A percentile compares a stretch with the other conserved stretches of the same genome.
These are phyloP conservation scores for Gandaritis pyraliata DNA, from an alignment of 2,888 invertebrate genomes.

Conservation along the genomic window DNA sequence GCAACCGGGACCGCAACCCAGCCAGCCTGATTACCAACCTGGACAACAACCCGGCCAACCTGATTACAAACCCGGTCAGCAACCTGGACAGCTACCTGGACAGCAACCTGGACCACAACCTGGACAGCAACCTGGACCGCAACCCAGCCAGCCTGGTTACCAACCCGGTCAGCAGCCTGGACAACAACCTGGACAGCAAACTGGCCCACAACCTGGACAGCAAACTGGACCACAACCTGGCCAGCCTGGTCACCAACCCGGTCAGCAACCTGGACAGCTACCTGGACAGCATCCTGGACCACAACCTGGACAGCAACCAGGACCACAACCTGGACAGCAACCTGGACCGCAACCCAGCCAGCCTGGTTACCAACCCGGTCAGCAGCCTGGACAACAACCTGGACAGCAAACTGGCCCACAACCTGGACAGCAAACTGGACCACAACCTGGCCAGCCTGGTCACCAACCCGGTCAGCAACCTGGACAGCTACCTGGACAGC, in stretches of 20 bases:
- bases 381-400: conserved; percentile 20
- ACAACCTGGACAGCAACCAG: conserved; percentile 32
- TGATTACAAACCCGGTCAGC: conserved; percentile 14
- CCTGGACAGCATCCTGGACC: background rate
- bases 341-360: conserved; percentile 4
- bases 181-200: conserved; percentile 40
- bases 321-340: conserved; percentile 9
- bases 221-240: conserved; percentile 43
- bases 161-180: conserved; percentile 9
- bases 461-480: conserved; percentile 21
- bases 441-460: conserved; percentile 2
- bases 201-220: conserved; percentile 21
- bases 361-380: conserved; percentile 29
- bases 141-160: background rate
- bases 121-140: conserved; percentile 37
- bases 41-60: conserved; percentile 30
- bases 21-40: conserved; percentile 37
- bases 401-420: conserved; percentile 37
- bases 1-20: conserved; percentile 36
- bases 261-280: background rate
- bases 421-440: background rate
- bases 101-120: conserved; percentile 45
- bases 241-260: conserved; percentile 28
- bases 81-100: conserved; percentile 38
- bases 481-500: background rate